Percentiles rank a stretch among this genome's conserved stretches.
phyloP scores from a whole-genome alignment of 1,140 invertebrate genomes.

The Calephelis virginiensis region DNA sequence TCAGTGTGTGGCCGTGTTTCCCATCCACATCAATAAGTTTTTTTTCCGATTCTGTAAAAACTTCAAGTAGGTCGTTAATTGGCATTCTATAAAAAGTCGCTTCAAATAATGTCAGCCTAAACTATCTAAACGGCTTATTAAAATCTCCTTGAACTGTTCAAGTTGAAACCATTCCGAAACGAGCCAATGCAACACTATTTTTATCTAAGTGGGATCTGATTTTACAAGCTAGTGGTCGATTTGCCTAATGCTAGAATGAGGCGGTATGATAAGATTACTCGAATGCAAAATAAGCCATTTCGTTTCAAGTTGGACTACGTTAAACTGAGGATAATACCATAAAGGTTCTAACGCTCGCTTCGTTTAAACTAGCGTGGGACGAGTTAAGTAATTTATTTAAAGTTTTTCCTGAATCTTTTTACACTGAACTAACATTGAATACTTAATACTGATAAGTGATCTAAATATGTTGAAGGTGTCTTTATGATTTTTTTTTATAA shows the following conservation, averaged over 20 bases:
- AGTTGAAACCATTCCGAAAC: background rate
- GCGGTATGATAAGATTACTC: slow-evolving; percentile 30
- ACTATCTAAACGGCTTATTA: background rate
- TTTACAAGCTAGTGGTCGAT: slow-evolving; percentile 21
- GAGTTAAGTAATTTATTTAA: too few species aligned
- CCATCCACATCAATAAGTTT: too few species aligned
- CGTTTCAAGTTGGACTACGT: slow-evolving; percentile 31
- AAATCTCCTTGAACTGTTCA: background rate
- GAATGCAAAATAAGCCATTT: slow-evolving; percentile 34
- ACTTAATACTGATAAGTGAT: too few species aligned
- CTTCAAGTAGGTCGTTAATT: too few species aligned
- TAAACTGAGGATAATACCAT: slow-evolving; percentile 27
- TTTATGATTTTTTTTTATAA: too few species aligned
- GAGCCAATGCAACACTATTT: background rate
- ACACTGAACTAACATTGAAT: too few species aligned
- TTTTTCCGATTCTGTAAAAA: too few species aligned
- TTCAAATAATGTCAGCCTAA: too few species aligned
- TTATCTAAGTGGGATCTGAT: slow-evolving; percentile 15
- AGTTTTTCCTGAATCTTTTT: too few species aligned
- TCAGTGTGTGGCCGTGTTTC: too few species aligned
- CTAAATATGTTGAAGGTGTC: too few species aligned
- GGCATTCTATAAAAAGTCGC: too few species aligned
- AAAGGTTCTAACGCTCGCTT: slow-evolving; percentile 27
- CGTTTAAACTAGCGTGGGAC: background rate
- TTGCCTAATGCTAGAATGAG: slow-evolving; percentile 19